Evolutionary conservation across 1,140 invertebrate species (phyloP).

Genomic region (Formica exsecta): DNA sequence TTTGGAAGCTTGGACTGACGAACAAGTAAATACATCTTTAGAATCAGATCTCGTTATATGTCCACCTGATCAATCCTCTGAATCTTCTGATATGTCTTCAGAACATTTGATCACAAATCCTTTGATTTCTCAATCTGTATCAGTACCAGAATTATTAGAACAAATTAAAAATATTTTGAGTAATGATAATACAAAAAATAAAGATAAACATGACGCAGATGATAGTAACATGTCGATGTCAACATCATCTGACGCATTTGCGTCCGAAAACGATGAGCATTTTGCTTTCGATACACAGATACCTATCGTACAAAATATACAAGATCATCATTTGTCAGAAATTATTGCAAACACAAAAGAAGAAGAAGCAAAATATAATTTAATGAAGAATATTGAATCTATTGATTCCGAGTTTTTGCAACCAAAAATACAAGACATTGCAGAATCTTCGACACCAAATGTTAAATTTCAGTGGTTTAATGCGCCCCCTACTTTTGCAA

Average conservation of each 20-base stretch:
- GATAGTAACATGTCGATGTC: neutral
- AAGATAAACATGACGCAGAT: neutral
- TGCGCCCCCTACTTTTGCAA: neutral
- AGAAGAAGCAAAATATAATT: neutral
- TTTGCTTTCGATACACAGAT: neutral
- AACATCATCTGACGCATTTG: neutral
- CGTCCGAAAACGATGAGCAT: neutral
- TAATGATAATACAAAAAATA: neutral
- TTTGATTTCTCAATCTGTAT: neutral
- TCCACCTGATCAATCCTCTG: neutral
- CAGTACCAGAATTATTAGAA: neutral
- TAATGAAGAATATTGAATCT: neutral
- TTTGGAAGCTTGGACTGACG: neutral
- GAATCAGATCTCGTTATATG: neutral
- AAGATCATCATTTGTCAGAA: neutral
- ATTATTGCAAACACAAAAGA: neutral
- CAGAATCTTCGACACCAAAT: neutral
- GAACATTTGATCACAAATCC: neutral
- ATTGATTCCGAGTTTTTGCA: neutral
- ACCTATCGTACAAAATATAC: neutral
- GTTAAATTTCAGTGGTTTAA: constrained; percentile 29
- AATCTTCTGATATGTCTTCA: neutral
- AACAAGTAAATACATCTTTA: neutral
- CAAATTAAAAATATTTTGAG: neutral
- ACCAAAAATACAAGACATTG: neutral